phyloP scores from a whole-genome alignment of 2,113 vertebrate genomes.

The Rhodinocichla rosea region DNA sequence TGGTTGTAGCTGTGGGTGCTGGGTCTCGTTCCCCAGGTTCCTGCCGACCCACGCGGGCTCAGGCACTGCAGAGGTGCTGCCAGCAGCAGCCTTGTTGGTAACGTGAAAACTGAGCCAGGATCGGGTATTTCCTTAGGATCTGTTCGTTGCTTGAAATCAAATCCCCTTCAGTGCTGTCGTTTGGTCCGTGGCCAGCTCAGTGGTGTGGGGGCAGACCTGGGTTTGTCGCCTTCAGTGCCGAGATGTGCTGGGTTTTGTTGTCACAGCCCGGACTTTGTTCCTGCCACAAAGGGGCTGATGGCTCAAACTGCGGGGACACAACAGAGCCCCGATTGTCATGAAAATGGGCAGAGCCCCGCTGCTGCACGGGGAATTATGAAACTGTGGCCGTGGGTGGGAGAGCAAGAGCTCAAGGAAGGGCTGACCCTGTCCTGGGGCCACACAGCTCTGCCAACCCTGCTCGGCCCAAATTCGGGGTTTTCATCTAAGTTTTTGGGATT shows the following conservation, averaged over 20 bases:
- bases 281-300: slow-evolving; percentile 47
- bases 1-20: rapidly evolving
- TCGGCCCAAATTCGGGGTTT: not conserved
- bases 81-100: rapidly evolving
- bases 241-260: slow-evolving; percentile 24
- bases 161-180: not conserved
- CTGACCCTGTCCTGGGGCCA: not conserved
- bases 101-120: not conserved
- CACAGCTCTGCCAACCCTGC: not conserved
- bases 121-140: not conserved
- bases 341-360: slow-evolving; percentile 28
- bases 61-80: rapidly evolving
- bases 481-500: not conserved
- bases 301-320: slow-evolving; percentile 26
- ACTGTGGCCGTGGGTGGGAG: not conserved
- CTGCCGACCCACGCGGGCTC: rapidly evolving
- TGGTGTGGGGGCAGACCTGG: not conserved
- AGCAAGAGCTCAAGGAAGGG: not conserved
- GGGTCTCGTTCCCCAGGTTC: not conserved
- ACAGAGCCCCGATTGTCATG: slow-evolving; percentile 58
- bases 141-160: not conserved
- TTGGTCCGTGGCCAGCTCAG: not conserved
- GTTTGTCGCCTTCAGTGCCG: not conserved
- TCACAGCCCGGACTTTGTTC: slow-evolving; percentile 35
- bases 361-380: not conserved